Base-by-base conservation (phyloP, 1,140 invertebrate genomes). In the Druon quercuslanigerum region DNA sequence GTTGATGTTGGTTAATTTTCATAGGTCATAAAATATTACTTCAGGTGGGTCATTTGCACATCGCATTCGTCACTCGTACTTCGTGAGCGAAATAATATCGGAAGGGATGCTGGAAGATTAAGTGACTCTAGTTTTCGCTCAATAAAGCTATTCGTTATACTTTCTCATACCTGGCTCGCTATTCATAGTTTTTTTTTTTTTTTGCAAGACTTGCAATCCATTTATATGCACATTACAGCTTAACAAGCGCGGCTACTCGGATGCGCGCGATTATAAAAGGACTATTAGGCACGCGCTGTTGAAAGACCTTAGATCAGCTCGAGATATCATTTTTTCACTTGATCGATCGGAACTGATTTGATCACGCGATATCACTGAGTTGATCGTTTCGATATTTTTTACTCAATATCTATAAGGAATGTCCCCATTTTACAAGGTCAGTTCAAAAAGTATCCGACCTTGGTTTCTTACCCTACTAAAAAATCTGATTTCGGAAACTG, bases 71-170 rank as follows among this genome's bases (percentile, higher is more conserved):
- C 60, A 66, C 46, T n/a, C 14, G 1, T 9, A 14, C 13, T 40
- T 4, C 14, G 1, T 40, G 25, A 40, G 40, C 14, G 60, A 40
- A 66, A 66, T 66, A 40, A 66, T 66, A 66, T 46, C 25, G 5
- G 0, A 33, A 33, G 25, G 40, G 33, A 33, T 20, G 60, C 33
- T 66, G 60, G 25, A 66, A 66, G 40, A 66, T 66, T 66, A 46
- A 66, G 40, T 66, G 60, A 46, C 60, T 40, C 25, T 40, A 66
- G 20, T 66, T 66, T 72, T 52, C 20, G 51, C 46, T 72, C 50
- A 71, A 73, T 71, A 51, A 66, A 72, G 71, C 51, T 54, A 72
- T 77, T 77, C 75, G 75, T 77, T 77, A 60, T 71, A 77, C 72
- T 77, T 77, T 77, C 76, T 72, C 52, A 52, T 40, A 52, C 25